phyloP scores from a whole-genome alignment of 2,797 vertebrate genomes.

The Liparis tanakae region DNA sequence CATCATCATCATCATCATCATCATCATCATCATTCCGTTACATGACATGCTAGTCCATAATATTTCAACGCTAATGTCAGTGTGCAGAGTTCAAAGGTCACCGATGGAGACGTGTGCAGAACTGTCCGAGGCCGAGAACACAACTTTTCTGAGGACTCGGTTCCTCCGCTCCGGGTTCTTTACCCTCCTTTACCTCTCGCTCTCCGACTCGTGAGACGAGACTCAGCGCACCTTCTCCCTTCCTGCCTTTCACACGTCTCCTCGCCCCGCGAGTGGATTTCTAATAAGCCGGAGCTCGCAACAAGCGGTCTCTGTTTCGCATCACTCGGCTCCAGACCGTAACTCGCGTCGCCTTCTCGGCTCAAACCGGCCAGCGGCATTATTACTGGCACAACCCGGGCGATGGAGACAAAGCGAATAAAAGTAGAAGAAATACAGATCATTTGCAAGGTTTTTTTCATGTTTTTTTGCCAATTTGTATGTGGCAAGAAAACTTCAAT shows the following conservation, averaged over 20 bases:
- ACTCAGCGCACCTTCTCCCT: conserved; percentile 44
- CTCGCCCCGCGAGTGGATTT: conserved; percentile 43
- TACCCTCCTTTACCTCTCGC: conserved; percentile 43
- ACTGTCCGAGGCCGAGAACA: conserved; percentile 19
- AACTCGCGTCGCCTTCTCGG: conserved; percentile 48
- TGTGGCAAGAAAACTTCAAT: conserved; percentile 21
- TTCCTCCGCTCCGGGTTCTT: conserved; percentile 59
- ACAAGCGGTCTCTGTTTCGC: conserved; percentile 71
- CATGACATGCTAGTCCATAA: neutral
- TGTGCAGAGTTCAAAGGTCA: conserved; percentile 19
- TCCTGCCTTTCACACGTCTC: conserved; percentile 33
- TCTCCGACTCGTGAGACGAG: conserved; percentile 54
- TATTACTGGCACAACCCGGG: conserved; percentile 51
- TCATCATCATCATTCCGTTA: neutral
- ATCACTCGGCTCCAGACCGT: conserved; percentile 70
- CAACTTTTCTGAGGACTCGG: conserved; percentile 23
- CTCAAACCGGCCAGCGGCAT: conserved; percentile 53
- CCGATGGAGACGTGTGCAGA: conserved; percentile 3
- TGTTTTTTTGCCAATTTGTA: conserved; percentile 22
- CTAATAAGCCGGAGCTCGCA: conserved; percentile 45
- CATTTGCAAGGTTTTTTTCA: conserved; percentile 13
- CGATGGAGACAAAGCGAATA: conserved; percentile 47
- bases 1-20: no score
- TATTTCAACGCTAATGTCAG: neutral
- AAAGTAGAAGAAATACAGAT: conserved; percentile 59